Conservation (phyloP, 2,113 vertebrate genomes). For the Merops nubicus region DNA sequence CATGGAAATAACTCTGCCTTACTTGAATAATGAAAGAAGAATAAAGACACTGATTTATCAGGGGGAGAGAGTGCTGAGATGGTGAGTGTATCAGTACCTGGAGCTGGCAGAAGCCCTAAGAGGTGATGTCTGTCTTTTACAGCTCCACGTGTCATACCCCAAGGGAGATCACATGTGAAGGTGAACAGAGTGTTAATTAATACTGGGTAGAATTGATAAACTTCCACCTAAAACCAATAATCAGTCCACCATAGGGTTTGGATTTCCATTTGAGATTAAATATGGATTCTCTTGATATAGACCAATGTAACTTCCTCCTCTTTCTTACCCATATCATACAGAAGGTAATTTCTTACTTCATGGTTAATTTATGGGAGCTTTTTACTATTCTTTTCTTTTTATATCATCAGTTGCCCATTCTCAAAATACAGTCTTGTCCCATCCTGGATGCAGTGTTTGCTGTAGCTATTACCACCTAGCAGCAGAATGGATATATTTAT, state of each 20-base stretch:
- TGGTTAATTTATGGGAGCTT: background rate
- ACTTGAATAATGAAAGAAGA: background rate
- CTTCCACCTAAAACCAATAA: background rate
- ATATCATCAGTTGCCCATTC: background rate
- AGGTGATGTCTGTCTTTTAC: background rate
- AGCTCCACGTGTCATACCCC: fast-evolving
- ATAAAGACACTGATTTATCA: background rate
- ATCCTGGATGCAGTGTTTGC: background rate
- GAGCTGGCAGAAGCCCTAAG: background rate
- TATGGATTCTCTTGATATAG: background rate
- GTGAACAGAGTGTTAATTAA: background rate
- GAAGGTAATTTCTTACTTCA: background rate
- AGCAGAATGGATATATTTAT: background rate
- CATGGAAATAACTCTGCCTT: background rate
- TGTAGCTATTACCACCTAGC: background rate
- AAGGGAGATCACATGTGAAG: background rate
- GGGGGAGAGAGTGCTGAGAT: fast-evolving
- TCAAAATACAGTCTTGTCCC: background rate
- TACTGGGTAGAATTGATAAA: background rate
- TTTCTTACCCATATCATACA: background rate
- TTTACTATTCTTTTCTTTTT: background rate
- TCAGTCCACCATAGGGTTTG: background rate
- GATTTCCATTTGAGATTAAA: background rate
- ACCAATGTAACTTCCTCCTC: background rate
- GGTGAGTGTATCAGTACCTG: background rate